Conservation (phyloP, 1,140 invertebrate species). For the Musca domestica region DNA sequence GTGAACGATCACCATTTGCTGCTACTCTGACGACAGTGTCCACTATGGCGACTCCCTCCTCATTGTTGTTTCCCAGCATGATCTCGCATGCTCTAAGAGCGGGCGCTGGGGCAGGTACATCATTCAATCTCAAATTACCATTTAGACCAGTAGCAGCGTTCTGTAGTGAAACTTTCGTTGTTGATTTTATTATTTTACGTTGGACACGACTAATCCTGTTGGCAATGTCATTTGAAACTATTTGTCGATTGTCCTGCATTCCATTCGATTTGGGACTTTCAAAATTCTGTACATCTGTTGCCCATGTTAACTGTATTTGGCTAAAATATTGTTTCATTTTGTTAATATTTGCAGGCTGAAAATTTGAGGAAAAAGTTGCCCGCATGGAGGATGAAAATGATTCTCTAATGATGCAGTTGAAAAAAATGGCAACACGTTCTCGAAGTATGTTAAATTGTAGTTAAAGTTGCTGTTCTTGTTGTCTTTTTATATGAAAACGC, state of each 20-base stretch:
- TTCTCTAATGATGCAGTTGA: slow-evolving; percentile 84
- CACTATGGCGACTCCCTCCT: slow-evolving; percentile 25
- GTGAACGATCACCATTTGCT: slow-evolving; percentile 42
- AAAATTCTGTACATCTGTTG: slow-evolving; percentile 10
- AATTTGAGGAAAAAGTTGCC: slow-evolving; percentile 81
- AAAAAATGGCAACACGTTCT: slow-evolving; percentile 86
- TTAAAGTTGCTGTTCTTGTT: neutral
- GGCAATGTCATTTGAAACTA: neutral
- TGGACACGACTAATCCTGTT: neutral
- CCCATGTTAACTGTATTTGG: slow-evolving; percentile 12
- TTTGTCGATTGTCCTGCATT: neutral
- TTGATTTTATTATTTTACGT: neutral
- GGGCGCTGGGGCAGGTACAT: slow-evolving; percentile 39
- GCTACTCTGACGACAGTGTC: slow-evolving; percentile 34
- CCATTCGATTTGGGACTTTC: neutral
- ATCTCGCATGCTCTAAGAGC: slow-evolving; percentile 43
- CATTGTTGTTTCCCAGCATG: slow-evolving; percentile 44
- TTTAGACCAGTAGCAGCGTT: neutral
- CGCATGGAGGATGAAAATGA: slow-evolving; percentile 93
- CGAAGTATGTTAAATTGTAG: slow-evolving; percentile 63
- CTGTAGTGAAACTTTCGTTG: neutral
- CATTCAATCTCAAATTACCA: neutral
- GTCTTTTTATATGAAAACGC: too few relatives aligned
- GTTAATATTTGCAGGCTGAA: slow-evolving; percentile 65
- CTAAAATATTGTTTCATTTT: slow-evolving; percentile 15